Base-by-base conservation (phyloP, 2,113 vertebrate species). In the Osmerus mordax region DNA sequence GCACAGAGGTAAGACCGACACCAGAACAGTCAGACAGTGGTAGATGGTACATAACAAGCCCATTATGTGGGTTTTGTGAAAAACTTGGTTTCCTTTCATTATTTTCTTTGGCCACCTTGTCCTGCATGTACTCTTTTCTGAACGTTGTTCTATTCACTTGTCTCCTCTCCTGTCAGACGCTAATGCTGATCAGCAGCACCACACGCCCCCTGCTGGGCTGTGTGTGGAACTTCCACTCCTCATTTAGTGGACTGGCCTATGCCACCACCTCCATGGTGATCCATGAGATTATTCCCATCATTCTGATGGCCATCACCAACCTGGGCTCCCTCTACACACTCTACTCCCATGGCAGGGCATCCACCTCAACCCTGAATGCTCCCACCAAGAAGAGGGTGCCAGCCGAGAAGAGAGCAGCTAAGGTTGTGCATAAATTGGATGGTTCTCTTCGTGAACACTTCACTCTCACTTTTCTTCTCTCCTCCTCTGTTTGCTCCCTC, bases 101-200 rank as follows among this genome's bases (percentile, higher is more conserved):
- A 32, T 32, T 32, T 32, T 32, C 29, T 32, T 55, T 15, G 3
- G 8, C 29, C 5, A 32, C 29, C 32, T 36, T 36, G 32, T 36
- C 32, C 32, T 6, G 9, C 41, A 47, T 12, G 41, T 47, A 15
- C 55, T 56, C n/a, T 56, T 18, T 18, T 18, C 15, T 6, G 14
- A 47, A 47, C 7, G 41, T 47, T 47, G 8, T 47, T 47, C 9
- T 9, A 11, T 11, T 52, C 41, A 32, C 0, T 32, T 3, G 4
- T 23, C 47, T 29, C 58, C 16, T 55, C 18, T 55, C 18, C 54
- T 55, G 32, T 41, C 15, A 93, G 92, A 88, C 86, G 0, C 61
- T 93, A 63, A 93, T 93, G 91, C 62, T 94, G 58, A 81, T 94
- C 62, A 91, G 89, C 86, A 91, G 87, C 81, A 93, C 92, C 14